Base-by-base conservation (phyloP, 2,888 invertebrate genomes). In the Nematopogon swammerdamellus region DNA sequence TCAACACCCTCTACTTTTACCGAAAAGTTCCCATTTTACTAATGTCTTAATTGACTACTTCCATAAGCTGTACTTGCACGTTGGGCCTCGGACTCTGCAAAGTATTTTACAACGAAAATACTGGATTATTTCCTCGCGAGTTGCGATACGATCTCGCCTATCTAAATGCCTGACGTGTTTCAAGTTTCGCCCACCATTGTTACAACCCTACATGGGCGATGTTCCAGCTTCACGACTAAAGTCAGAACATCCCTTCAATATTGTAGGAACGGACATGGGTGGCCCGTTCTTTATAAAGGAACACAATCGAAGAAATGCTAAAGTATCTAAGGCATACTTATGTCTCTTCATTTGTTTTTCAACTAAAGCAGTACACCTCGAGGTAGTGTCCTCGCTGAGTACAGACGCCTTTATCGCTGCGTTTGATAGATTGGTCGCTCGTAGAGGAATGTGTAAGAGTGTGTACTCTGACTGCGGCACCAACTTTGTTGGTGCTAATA, bases 341-440 rank as follows among this genome's bases (percentile, higher is more conserved):
- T 52, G 53, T 18, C 10, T 58, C n/a, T 61, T 58, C 51, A 54
- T 62, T 2, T 63, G 60, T 50, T 55, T 56, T 46, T 45, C 55
- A 1, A 58, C 59, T 2, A 53, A 53, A 45, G 57, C 56, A 8
- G 55, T 58, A 10, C 59, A 59, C 44, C 17, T 52, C 2, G 56
- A 56, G 36, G 45, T 50, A 2, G 14, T 54, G 6, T 45, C 50
- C 10, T 44, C 48, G 1, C 44, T 56, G 3, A 47, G 44, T 1
- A 30, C 46, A 1, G 52, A 55, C 1, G 47, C 49, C 10, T 55
- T 54, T 45, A 25, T 54, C 19, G 52, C 54, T 10, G 36, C 52
- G 2, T 49, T 56, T 2, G 50, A 52, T 44, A 29, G 54, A 16
- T 54, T 56, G 25, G 47, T 48, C 3, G 47, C 53, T 11, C 45